Base-by-base conservation (phyloP, 1,140 invertebrate species). In the Gonatopus flavifemur region DNA sequence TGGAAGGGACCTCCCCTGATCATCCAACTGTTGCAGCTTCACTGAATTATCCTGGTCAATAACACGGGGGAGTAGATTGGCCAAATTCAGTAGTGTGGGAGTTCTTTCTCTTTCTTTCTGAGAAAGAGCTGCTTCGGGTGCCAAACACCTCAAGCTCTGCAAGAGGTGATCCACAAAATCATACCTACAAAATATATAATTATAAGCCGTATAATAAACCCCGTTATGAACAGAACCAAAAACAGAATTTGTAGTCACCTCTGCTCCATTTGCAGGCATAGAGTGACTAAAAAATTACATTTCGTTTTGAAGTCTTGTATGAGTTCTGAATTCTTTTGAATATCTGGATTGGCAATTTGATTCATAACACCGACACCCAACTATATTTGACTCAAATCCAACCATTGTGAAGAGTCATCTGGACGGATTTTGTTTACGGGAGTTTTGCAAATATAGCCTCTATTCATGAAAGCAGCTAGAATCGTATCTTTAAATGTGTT, bases 1-100 rank as follows among this genome's bases (percentile, higher is more conserved):
- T 10, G 44, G 39, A 42, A 57, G 28, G 52, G 43, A 35, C 38
- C 54, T 32, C 54, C 49, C 47, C 37, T 51, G 43, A 24, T 51
- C 38, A 36, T 57, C 49, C 21, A 57, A 48, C 39, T 36, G 22
- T 51, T 56, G 38, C 15, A 42, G 3, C 31, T n/a, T n/a, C n/a
- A n/a, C n/a, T n/a, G n/a, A n/a, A n/a, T 51, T 16, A 40, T 55
- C 28, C 13, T 21, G 35, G 13, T 31, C 21, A 24, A 24, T 28
- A 38, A 57, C 49, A 8, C 49, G 41, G 35, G 53, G 53, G 30
- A 55, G 38, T 24, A 36, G 41, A 15, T 46, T 20, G 33, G 50
- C 50, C 36, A 55, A 49, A 0, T 41, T 33, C 25, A 55, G 41
- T 31, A 55, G 42, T 36, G 24, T 46, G 0, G 47, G 53, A 3